Evolutionary conservation across 2,797 vertebrate genomes (phyloP).

Genomic region (Schizothorax lantsangensis): DNA sequence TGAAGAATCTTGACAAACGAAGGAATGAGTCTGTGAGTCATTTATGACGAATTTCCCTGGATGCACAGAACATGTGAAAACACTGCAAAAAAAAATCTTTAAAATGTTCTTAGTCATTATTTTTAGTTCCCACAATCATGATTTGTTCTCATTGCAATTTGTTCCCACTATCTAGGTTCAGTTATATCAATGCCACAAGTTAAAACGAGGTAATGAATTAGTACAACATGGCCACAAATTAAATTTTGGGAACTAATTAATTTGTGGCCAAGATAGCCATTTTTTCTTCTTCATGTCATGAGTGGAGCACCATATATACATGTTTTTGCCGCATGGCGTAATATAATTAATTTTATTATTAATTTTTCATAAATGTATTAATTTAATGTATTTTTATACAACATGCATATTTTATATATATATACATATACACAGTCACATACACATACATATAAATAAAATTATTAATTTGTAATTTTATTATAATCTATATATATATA

Average conservation of each 20-base stretch:
- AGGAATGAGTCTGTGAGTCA: background rate
- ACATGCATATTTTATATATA: background rate
- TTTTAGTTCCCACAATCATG: background rate
- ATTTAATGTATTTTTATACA: background rate
- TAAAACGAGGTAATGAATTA: background rate
- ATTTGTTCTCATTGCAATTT: too few species aligned
- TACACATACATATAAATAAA: too few species aligned
- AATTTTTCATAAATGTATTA: background rate
- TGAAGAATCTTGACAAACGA: background rate
- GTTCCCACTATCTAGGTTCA: background rate
- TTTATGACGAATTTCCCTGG: background rate
- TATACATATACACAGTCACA: accelerated
- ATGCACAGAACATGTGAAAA: background rate
- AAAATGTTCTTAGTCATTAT: background rate
- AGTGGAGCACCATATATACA: background rate
- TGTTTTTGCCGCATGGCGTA: background rate
- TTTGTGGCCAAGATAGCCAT: background rate
- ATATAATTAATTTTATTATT: background rate
- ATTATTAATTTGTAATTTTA: too few species aligned
- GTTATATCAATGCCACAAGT: background rate
- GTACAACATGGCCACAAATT: background rate
- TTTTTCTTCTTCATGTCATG: background rate
- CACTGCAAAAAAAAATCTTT: background rate
- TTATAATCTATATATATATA: accelerated
- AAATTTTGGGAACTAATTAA: background rate